These are phyloP conservation scores for Limnephilus lunatus DNA, from an alignment of 2,888 invertebrate species.

Conservation along the genomic window DNA sequence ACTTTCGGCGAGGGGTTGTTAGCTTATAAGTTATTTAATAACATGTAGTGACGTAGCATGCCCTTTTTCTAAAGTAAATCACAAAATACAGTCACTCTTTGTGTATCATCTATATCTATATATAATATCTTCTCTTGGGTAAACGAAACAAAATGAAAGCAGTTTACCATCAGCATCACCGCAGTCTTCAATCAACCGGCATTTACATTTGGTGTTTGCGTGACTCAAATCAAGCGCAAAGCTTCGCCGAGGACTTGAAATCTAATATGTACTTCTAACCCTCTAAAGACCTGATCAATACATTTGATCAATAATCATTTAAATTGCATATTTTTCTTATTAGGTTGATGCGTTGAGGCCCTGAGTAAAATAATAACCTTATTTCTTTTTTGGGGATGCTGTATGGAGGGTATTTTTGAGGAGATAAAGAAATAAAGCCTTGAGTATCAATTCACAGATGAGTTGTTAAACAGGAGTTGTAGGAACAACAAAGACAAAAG, in stretches of 20 bases:
- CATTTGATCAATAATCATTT: not conserved
- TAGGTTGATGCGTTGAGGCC: not conserved
- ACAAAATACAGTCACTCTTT: not conserved
- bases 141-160: not conserved
- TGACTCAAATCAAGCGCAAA: slow-evolving; percentile 27
- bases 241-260: slow-evolving; percentile 17
- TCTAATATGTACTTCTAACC: slow-evolving; percentile 17
- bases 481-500: no score
- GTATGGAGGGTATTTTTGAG: no score
- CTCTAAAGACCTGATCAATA: not conserved
- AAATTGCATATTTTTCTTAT: not conserved
- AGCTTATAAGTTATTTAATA: not conserved
- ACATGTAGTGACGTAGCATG: not conserved
- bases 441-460: no score
- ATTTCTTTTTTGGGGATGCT: no score
- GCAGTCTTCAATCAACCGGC: not conserved
- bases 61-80: not conserved
- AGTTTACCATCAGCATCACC: not conserved
- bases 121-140: not conserved
- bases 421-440: no score
- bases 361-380: no score
- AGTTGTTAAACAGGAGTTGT: no score
- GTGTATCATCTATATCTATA: not conserved
- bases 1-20: no score
- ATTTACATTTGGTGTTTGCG: slow-evolving; percentile 30